Evolutionary conservation across 2,888 invertebrate species (phyloP).

Genomic region (Drosophila rubida): DNA sequence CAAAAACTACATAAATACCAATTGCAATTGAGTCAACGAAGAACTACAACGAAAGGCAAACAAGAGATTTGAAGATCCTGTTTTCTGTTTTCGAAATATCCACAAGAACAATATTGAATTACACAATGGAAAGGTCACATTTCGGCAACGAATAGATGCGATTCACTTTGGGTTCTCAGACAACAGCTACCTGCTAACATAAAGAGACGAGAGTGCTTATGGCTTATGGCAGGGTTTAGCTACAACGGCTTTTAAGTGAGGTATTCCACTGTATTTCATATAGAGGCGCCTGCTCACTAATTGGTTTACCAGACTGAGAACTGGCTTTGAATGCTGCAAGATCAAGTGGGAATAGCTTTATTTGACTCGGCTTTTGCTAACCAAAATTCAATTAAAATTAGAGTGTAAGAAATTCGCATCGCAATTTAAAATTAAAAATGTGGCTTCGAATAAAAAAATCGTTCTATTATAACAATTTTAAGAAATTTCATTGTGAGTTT

Average conservation of each 20-base stretch:
- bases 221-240: constrained; percentile 13
- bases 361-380: not conserved
- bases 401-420: too few species aligned
- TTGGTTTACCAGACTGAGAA: constrained; percentile 30
- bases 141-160: constrained; percentile 23
- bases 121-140: constrained; percentile 53
- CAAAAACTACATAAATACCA: constrained; percentile 53
- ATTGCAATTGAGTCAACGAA: constrained; percentile 44
- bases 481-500: not conserved
- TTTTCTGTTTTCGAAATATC: constrained; percentile 56
- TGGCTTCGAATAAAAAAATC: too few species aligned
- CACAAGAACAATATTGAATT: constrained; percentile 67
- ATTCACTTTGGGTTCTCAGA: constrained; percentile 4
- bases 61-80: constrained; percentile 59
- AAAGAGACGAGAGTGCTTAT: constrained; percentile 1
- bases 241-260: constrained; percentile 30
- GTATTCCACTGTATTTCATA: constrained; percentile 6
- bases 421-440: too few species aligned
- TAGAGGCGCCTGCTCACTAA: constrained; percentile 54
- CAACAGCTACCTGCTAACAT: constrained; percentile 44
- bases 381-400: not conserved
- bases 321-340: not conserved
- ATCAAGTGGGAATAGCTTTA: not conserved
- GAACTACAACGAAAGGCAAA: constrained; percentile 28
- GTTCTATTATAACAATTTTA: too few species aligned